Percentiles rank a stretch among this genome's conserved stretches.
These are phyloP conservation scores for Furnarius figulus DNA, from an alignment of 2,113 vertebrate species.

Conservation along the genomic window DNA sequence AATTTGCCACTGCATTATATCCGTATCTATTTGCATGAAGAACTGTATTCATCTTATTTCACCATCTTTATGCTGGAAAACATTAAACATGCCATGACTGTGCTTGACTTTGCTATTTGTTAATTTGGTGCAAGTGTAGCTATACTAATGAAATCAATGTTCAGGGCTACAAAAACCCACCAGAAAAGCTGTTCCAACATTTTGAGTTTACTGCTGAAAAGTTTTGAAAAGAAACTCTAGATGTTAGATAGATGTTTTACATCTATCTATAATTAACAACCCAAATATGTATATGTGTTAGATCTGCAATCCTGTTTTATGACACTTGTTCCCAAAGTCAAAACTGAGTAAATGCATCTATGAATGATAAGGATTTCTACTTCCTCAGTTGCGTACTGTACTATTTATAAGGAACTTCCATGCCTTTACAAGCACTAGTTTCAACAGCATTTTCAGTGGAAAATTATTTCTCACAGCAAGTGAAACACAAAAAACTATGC, in stretches of 20 bases:
- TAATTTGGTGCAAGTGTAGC: background rate
- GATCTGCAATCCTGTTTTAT: background rate
- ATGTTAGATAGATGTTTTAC: too few species aligned
- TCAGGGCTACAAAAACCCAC: background rate
- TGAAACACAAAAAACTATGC: background rate
- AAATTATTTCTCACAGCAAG: background rate
- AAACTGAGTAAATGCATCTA: background rate
- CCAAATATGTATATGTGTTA: background rate
- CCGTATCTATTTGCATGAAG: background rate
- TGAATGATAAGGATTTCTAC: background rate
- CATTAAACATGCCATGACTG: background rate
- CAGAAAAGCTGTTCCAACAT: background rate
- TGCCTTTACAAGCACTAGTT: background rate
- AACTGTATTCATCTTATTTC: background rate
- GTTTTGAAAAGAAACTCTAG: constrained; percentile 10
- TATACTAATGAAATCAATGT: background rate
- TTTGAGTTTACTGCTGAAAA: background rate
- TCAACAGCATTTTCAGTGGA: background rate
- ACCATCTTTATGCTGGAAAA: background rate
- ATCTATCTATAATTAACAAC: background rate
- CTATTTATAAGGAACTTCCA: background rate
- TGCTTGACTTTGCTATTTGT: background rate
- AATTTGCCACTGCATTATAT: background rate
- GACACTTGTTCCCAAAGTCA: background rate
- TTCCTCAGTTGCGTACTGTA: background rate